Conservation (phyloP, 92 coral and sea anemone species). For the Palythoa grandiflora region DNA sequence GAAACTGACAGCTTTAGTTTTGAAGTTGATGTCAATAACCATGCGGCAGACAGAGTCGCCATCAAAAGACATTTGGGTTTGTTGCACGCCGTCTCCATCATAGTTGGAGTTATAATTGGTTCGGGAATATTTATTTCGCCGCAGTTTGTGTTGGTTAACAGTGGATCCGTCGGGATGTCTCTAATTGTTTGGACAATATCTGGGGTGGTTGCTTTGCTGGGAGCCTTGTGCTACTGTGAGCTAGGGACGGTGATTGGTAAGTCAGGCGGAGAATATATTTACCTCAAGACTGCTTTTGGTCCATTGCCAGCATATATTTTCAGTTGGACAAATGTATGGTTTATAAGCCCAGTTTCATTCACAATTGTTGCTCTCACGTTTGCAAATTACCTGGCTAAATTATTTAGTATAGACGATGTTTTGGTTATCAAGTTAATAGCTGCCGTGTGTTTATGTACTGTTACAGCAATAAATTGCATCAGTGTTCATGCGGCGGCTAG, state of each 20-base stretch:
- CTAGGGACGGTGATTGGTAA: constrained; percentile 76
- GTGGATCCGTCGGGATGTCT: constrained; percentile 75
- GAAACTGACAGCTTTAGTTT: neutral
- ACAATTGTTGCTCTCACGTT: constrained; percentile 76
- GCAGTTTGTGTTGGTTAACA: constrained; percentile 62
- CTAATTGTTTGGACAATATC: constrained; percentile 74
- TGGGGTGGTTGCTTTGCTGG: constrained; percentile 70
- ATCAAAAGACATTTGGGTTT: constrained; percentile 70
- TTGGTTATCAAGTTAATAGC: constrained; percentile 53
- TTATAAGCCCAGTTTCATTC: constrained; percentile 73
- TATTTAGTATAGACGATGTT: constrained; percentile 55
- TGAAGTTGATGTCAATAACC: neutral
- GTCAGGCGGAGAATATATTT: constrained; percentile 81
- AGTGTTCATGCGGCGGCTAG: constrained; percentile 60
- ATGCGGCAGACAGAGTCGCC: constrained; percentile 14
- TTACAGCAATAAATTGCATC: constrained; percentile 55
- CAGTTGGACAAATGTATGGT: constrained; percentile 78
- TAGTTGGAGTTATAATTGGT: constrained; percentile 75
- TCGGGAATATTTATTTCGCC: constrained; percentile 85
- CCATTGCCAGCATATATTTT: constrained; percentile 71
- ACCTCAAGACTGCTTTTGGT: constrained; percentile 78
- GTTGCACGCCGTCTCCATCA: constrained; percentile 65
- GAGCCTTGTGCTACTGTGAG: constrained; percentile 81
- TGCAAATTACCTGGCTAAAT: constrained; percentile 61
- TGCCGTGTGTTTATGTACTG: constrained; percentile 54